phyloP scores from a whole-genome alignment of 2,797 vertebrate genomes.

The Propithecus deckenii region DNA sequence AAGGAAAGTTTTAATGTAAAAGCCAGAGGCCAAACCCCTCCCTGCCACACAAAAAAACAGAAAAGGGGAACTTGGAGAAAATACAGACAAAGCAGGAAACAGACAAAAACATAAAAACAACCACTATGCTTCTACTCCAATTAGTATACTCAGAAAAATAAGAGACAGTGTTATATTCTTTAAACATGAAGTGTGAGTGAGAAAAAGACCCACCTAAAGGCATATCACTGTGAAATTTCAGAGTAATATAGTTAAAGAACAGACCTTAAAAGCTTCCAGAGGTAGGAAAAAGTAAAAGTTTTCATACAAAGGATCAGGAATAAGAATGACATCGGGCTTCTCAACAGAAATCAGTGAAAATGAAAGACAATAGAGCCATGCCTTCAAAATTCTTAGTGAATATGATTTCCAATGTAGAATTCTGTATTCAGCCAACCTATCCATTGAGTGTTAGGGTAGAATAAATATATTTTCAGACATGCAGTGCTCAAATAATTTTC shows the following conservation, averaged over 20 bases:
- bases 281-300: background rate
- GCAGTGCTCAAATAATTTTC: background rate
- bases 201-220: background rate
- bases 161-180: background rate
- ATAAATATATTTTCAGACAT: slow-evolving; percentile 9
- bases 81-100: background rate
- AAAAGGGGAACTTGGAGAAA: background rate
- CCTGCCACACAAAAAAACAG: background rate
- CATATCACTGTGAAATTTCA: background rate
- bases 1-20: background rate
- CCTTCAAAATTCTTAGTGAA: background rate
- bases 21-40: background rate
- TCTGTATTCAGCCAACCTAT: background rate
- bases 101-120: background rate
- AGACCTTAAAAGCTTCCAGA: background rate
- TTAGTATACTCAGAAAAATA: background rate
- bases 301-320: background rate
- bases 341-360: background rate
- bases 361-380: background rate
- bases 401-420: slow-evolving; percentile 27
- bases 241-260: background rate
- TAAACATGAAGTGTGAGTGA: background rate
- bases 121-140: background rate
- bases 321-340: background rate
- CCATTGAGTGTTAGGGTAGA: background rate